phyloP scores from a whole-genome alignment of 2,797 vertebrate species.

The Semaprochilodus insignis region DNA sequence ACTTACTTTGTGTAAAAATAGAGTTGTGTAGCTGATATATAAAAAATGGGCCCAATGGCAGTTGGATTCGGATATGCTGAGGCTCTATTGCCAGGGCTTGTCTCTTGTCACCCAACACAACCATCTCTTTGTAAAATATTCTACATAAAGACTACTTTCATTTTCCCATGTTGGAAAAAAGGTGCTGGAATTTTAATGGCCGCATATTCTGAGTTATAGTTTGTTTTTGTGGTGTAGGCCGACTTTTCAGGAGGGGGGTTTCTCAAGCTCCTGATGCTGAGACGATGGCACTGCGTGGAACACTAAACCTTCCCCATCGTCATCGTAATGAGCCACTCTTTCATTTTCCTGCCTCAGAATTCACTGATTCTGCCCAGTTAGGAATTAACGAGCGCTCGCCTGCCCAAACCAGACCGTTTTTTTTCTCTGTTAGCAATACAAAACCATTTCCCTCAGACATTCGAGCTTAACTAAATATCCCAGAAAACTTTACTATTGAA shows the following conservation, averaged over 20 bases:
- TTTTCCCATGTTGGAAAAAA: conserved; percentile 33
- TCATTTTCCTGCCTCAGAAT: conserved; percentile 14
- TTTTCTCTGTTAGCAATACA: conserved; percentile 57
- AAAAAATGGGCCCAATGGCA: background rate
- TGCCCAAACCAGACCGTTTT: conserved; percentile 22
- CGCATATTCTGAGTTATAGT: conserved; percentile 48
- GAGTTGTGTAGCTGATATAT: background rate
- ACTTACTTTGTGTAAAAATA: background rate
- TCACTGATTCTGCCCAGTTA: conserved; percentile 47
- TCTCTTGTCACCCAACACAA: background rate
- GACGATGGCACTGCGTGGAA: conserved; percentile 47
- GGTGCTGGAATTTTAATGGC: conserved; percentile 31
- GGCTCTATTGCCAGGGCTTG: background rate
- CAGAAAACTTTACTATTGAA: conserved; percentile 62
- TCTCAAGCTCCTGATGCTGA: conserved; percentile 1
- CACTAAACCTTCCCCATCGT: conserved; percentile 37
- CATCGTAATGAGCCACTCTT: conserved; percentile 37
- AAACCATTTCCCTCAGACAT: conserved; percentile 67
- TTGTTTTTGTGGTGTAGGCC: conserved; percentile 43
- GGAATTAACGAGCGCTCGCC: conserved; percentile 39
- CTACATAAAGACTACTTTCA: background rate
- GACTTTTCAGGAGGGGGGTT: conserved; percentile 48
- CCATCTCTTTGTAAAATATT: conserved; percentile 26
- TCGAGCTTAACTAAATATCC: conserved; percentile 71
- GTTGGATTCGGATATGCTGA: background rate